Conservation (phyloP, 1,140 invertebrate genomes). For the Hycleus cichorii region DNA sequence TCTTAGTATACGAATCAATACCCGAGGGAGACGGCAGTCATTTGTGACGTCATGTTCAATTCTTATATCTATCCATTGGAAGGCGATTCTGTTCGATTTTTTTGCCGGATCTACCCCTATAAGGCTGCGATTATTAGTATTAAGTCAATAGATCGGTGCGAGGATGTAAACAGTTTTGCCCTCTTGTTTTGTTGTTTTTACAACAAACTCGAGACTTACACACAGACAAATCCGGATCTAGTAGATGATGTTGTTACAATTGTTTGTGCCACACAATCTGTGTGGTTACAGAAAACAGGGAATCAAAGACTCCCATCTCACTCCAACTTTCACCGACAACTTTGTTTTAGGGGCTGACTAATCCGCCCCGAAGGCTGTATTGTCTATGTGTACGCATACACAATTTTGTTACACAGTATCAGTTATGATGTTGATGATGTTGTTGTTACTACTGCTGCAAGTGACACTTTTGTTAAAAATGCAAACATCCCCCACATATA, state of each 20-base stretch:
- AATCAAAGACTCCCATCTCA: slow-evolving; percentile 4
- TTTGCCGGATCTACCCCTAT: too few species aligned
- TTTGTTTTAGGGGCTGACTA: slow-evolving; percentile 9
- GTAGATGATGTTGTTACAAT: background rate
- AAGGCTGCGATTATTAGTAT: too few species aligned
- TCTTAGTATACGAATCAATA: slow-evolving; percentile 11
- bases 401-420: slow-evolving; percentile 23
- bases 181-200: too few species aligned
- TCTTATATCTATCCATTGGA: background rate
- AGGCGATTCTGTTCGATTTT: too few species aligned
- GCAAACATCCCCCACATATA: slow-evolving; percentile 12
- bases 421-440: slow-evolving; percentile 19
- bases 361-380: slow-evolving; percentile 5
- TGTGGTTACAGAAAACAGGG: background rate
- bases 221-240: too few species aligned
- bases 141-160: too few species aligned
- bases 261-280: slow-evolving; percentile 6
- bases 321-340: background rate
- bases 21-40: slow-evolving; percentile 12
- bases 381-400: background rate
- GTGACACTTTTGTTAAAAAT: slow-evolving; percentile 41
- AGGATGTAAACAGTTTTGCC: too few species aligned
- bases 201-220: too few species aligned
- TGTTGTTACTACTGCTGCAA: slow-evolving; percentile 22
- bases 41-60: slow-evolving; percentile 16